Conservation (phyloP, 2,888 invertebrate genomes). For the Petrolisthes manimaculis region DNA sequence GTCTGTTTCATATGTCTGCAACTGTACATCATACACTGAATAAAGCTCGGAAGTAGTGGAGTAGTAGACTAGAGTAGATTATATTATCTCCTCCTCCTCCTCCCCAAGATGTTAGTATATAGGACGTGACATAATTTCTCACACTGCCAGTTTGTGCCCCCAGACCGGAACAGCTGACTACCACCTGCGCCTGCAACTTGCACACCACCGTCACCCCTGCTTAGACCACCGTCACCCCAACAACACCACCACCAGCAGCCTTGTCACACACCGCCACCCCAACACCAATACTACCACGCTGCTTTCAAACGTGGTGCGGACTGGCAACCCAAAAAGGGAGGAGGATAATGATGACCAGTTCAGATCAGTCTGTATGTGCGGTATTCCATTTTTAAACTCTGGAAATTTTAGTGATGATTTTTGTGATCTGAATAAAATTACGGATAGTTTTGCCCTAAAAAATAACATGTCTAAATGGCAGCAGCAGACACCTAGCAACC, state of each 20-base stretch:
- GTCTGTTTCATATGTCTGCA: no score
- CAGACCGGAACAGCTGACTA: constrained; percentile 57
- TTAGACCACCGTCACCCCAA: constrained; percentile 22
- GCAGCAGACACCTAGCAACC: background rate
- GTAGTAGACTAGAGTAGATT: background rate
- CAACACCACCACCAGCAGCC: background rate
- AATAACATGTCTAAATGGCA: background rate
- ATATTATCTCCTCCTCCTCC: background rate
- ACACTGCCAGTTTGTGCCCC: background rate
- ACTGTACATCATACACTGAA: no score
- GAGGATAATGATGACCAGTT: no score
- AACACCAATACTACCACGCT: background rate
- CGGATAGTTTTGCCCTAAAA: background rate
- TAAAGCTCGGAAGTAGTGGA: no score
- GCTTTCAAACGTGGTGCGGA: background rate
- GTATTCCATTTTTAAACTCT: background rate
- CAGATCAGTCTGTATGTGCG: background rate
- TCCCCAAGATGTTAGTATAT: no score
- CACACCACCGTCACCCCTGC: constrained; percentile 56
- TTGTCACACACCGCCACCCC: background rate
- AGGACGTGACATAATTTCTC: no score
- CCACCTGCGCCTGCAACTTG: constrained; percentile 26
- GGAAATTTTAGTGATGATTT: background rate
- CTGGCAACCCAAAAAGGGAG: no score
- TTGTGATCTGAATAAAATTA: background rate